Evolutionary conservation across 2,888 invertebrate species (phyloP), one percentile per base, ranked within the genome.

Genomic region (Isoperla grammatica): DNA sequence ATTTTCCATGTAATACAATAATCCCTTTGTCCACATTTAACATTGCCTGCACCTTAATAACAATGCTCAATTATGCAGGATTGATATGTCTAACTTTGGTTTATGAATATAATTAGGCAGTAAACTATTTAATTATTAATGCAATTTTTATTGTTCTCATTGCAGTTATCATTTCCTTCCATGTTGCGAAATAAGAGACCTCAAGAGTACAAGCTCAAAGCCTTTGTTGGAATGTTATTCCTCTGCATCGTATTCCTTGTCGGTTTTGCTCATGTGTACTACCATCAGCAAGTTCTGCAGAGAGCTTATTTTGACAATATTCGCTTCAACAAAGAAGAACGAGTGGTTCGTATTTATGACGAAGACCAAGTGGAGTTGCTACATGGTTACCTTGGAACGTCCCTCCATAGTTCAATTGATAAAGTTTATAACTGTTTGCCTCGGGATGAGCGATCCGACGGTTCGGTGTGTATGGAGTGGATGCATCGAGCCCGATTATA

Each of bases 381-480:
- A 43, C 79, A 79, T 37, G 88, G 87, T 0, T 78, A 76, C 62
- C 74, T 88, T 23, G 88, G 83, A 67, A 69, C 79, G 13, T 65
- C 68, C 54, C 61, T 71, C 49, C 57, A 56, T 40, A 50, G 53
- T 15, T 57, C 59, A 48, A 57, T 56, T 40, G 56, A 56, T n/a
- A 29, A 29, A 48, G 53, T 53, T 12, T 53, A 53, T 20, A 53
- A 49, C 12, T 66, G 66, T 45, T 53, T 66, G 12, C 57, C 61
- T 12, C 49, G 56, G n/a, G 59, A 66, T 46, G 67, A 67, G 17
- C 64, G 67, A 13, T 65, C 87, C 0, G 76, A 78, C 39, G 85
- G 85, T 1, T 84, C 85, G 1, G 80, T 88, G 6, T 94, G 93
- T 67, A 75, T 90, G 59, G 92, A 93, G 71, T 94, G 92, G 92